A percentile compares a stretch with the other conserved stretches of the same genome.
phyloP scores from a whole-genome alignment of 2,113 vertebrate genomes.

The Sus scrofa region T2T-Sscrofa CM000822.6:47407501-47408000 shows the following conservation, averaged over 20 bases:
- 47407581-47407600: background rate
- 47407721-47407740: background rate
- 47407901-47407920: background rate
- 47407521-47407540: background rate
- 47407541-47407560: background rate
- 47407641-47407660: background rate
- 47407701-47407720: background rate
- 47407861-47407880: background rate
- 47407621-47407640: background rate
- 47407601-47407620: background rate
- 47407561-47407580: background rate
- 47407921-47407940: background rate
- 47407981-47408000: background rate
- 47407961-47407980: background rate
- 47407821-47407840: background rate
- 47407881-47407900: background rate
- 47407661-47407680: no score
- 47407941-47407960: background rate
- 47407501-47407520: background rate
- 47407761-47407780: background rate
- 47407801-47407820: background rate
- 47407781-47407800: background rate
- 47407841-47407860: background rate
- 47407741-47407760: background rate
- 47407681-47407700: no score